Evolutionary conservation across 2,113 vertebrate genomes (phyloP), one percentile per base, ranked within the genome.

Genomic region (Tenrec ecaudatus): DNA sequence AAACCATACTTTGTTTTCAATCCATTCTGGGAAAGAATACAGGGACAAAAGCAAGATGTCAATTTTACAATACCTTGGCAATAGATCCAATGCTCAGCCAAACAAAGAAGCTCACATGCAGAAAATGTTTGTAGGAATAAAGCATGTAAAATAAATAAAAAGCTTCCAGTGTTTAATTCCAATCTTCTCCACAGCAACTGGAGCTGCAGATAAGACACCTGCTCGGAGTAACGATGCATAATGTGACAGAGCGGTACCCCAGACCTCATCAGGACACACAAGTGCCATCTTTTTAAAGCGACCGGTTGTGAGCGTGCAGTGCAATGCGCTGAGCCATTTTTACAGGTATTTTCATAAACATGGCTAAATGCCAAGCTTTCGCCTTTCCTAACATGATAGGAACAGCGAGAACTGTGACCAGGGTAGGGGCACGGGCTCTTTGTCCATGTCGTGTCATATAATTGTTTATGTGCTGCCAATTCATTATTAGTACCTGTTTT

Each of bases 171-270:
- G 93, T 95, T 98, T 98, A 98, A 98, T 98, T 98, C 98, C 96
- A 98, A 96, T 98, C 96, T 22, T 97, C 97, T 97, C 89, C 94
- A 96, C 97, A 98, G 97, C 98, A 98, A 98, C 98, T 98, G 98
- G 97, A 96, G 94, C 96, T 97, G 94, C 97, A 97, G 98, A 98
- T 98, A 98, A 98, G 98, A 98, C 97, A 98, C 98, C 97, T 98
- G 98, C 97, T 97, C 95, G 57, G 94, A 97, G 96, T 98, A 98
- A 98, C 98, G 98, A 98, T 97, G 98, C 97, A 98, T 97, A 98
- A 98, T 97, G 95, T 97, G 96, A 97, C 97, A 96, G 97, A 96
- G 97, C 96, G 98, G 96, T 97, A 98, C 98, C 92, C 97, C 96
- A 95, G 96, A 87, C 96, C 95, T 96, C 93, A 33, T 97, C 97